Conservation (phyloP, 2,888 invertebrate species). For the Plebejus anna region DNA sequence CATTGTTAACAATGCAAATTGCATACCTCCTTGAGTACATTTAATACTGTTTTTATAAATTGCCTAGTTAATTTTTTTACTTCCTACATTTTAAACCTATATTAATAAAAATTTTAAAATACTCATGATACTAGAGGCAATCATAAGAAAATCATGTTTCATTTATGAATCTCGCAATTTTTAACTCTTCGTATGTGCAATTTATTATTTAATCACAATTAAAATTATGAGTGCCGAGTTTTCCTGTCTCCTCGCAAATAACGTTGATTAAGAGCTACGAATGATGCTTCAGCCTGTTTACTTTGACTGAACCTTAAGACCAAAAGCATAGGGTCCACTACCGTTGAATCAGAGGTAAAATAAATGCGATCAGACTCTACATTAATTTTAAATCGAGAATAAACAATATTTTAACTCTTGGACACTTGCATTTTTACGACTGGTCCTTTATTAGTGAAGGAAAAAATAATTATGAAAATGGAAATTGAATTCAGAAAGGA, state of each 20-base stretch:
- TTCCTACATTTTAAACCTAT: no score
- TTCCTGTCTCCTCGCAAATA: background rate
- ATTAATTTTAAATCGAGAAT: background rate
- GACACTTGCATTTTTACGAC: background rate
- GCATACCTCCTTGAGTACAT: no score
- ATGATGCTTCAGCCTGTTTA: background rate
- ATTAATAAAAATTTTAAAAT: background rate
- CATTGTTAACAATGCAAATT: no score
- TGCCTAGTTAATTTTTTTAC: no score
- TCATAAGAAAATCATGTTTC: background rate
- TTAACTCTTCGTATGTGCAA: background rate
- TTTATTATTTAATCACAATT: background rate
- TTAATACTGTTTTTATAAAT: no score
- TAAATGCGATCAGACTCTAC: background rate
- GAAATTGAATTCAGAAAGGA: no score
- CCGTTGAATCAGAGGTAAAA: background rate
- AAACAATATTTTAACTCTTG: conserved; percentile 11
- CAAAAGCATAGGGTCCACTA: background rate
- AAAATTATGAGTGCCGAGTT: background rate
- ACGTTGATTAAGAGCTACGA: conserved; percentile 10
- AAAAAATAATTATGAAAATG: background rate
- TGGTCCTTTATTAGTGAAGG: background rate
- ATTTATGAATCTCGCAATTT: background rate
- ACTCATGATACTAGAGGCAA: background rate
- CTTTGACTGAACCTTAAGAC: background rate